Conservation (phyloP, 2,888 invertebrate species). For the Cacoxenus indagator region DNA sequence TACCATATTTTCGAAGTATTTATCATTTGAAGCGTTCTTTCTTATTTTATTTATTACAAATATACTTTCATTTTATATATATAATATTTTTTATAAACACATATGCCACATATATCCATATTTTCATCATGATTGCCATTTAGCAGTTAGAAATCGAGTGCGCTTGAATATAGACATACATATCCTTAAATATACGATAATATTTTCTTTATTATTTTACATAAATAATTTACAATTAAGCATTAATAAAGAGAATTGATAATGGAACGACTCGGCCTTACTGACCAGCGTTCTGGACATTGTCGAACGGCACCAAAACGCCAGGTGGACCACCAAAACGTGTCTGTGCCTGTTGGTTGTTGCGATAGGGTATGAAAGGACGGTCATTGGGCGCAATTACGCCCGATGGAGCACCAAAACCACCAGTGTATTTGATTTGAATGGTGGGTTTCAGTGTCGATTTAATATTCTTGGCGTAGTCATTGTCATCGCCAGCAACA, state of each 20-base stretch:
- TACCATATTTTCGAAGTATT: no score
- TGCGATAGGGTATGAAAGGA: constrained; percentile 37
- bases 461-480: constrained; percentile 32
- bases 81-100: no score
- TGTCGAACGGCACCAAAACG: constrained; percentile 66
- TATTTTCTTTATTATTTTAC: constrained; percentile 7
- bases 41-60: no score
- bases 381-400: constrained; percentile 49
- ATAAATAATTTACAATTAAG: constrained; percentile 23
- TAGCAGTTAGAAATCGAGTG: no score
- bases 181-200: background rate
- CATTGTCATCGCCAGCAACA: constrained; percentile 48
- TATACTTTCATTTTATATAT: no score
- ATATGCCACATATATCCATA: no score
- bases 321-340: constrained; percentile 70
- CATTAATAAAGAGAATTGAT: background rate
- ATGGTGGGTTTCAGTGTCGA: constrained; percentile 27
- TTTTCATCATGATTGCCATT: no score
- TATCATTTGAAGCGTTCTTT: no score
- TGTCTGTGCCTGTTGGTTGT: constrained; percentile 39
- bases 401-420: constrained; percentile 58
- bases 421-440: constrained; percentile 53
- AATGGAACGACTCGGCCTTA: constrained; percentile 19
- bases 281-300: constrained; percentile 42
- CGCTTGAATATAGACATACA: background rate